These are phyloP conservation scores for Ptiloglossa arizonensis DNA, from an alignment of 1,140 invertebrate genomes.

Conservation along the genomic window DNA sequence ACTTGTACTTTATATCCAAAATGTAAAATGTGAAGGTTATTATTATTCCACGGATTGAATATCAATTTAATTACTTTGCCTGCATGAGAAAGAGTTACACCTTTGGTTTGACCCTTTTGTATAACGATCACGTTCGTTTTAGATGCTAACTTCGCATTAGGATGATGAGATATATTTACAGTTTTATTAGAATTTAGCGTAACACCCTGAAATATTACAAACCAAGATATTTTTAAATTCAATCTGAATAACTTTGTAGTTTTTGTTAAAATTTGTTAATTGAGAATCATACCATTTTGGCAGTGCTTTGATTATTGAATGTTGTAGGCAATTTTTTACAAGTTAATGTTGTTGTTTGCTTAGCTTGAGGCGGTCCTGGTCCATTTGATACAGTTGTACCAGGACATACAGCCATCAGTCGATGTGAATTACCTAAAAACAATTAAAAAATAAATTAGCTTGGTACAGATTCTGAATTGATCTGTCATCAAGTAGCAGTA, in stretches of 20 bases:
- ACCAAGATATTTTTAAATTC: constrained; percentile 24
- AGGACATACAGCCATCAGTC: constrained; percentile 55
- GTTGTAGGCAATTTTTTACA: constrained; percentile 70
- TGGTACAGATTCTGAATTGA: not conserved
- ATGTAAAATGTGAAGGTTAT: constrained; percentile 4
- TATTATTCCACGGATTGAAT: not conserved
- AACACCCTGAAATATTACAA: constrained; percentile 60
- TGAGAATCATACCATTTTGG: constrained; percentile 69
- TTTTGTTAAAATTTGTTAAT: not conserved
- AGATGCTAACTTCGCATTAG: constrained; percentile 67
- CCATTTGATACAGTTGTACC: constrained; percentile 68
- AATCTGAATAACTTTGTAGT: not conserved
- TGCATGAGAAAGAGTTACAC: constrained; percentile 75
- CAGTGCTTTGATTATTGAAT: constrained; percentile 67
- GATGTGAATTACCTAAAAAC: constrained; percentile 57
- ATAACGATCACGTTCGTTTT: constrained; percentile 78
- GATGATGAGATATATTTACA: constrained; percentile 68
- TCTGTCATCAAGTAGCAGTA: not conserved
- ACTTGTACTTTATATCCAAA: constrained; percentile 1
- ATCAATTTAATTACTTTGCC: constrained; percentile 71
- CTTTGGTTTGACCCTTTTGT: constrained; percentile 74
- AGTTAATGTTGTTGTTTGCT: constrained; percentile 52
- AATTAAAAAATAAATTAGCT: constrained; percentile 2
- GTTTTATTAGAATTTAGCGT: constrained; percentile 68
- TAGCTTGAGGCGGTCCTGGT: constrained; percentile 68